Evolutionary conservation across 2,797 vertebrate species (phyloP).

Genomic region (Sebastes diploproa): DNA sequence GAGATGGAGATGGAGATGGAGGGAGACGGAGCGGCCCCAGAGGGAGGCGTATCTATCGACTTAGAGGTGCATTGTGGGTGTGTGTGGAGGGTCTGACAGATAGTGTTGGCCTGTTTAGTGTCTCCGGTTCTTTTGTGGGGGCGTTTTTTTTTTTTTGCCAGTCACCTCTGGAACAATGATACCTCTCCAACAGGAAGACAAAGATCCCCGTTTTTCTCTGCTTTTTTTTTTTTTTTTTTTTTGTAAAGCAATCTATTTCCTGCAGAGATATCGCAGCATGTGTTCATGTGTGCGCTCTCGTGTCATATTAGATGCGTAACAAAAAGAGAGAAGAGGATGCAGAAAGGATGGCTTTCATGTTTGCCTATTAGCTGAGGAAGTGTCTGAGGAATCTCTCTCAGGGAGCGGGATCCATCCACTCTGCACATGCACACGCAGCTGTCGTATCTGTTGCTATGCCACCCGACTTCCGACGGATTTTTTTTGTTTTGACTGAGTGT

Average conservation of each 20-base stretch:
- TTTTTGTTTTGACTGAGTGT: constrained; percentile 48
- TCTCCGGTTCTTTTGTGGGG: constrained; percentile 51
- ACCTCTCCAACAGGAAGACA: constrained; percentile 39
- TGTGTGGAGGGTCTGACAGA: constrained; percentile 55
- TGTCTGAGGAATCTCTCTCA: constrained; percentile 26
- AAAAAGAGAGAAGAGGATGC: background rate
- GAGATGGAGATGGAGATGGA: constrained; percentile 4
- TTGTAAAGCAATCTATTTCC: constrained; percentile 23
- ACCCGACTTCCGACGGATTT: constrained; percentile 52
- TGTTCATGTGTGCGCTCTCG: background rate
- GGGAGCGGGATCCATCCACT: constrained; percentile 37
- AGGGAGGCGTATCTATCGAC: constrained; percentile 33
- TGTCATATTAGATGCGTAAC: background rate
- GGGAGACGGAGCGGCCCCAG: constrained; percentile 7
- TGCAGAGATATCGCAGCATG: background rate
- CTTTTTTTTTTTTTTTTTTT: background rate
- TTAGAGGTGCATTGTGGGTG: constrained; percentile 49
- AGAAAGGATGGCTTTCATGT: constrained; percentile 6
- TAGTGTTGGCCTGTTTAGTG: constrained; percentile 61
- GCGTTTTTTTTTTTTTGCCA: constrained; percentile 21
- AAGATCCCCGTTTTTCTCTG: constrained; percentile 1
- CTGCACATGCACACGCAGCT: constrained; percentile 5
- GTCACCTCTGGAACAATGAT: constrained; percentile 52
- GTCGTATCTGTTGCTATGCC: constrained; percentile 67
- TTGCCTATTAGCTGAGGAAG: constrained; percentile 37